Conservation (phyloP, 2,113 vertebrate species). For the Columbina picui region DNA sequence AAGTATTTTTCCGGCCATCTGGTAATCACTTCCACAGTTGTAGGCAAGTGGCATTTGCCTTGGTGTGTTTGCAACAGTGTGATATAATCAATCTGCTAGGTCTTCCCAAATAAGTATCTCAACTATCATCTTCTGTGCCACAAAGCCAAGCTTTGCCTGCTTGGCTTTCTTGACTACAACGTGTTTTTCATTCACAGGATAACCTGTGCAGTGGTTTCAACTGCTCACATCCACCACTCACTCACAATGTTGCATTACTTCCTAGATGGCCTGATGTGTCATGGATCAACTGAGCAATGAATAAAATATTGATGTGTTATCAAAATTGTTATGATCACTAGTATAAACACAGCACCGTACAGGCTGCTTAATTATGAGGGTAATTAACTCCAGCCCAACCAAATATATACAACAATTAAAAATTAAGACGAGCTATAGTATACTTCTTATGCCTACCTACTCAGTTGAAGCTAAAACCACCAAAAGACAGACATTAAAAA, state of each 20-base stretch:
- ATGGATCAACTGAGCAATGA: neutral
- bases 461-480: neutral
- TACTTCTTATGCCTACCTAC: neutral
- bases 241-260: neutral
- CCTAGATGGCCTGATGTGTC: neutral
- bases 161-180: neutral
- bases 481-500: neutral
- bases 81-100: neutral
- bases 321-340: neutral
- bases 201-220: neutral
- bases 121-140: neutral
- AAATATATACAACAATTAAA: neutral
- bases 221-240: rapidly evolving
- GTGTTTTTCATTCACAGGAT: neutral
- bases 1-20: rapidly evolving
- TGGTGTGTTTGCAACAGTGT: neutral
- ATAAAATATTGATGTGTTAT: neutral
- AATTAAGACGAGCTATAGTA: neutral
- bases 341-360: neutral
- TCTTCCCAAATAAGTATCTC: neutral
- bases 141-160: neutral
- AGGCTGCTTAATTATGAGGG: neutral
- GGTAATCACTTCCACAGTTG: neutral
- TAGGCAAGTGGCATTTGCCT: neutral
- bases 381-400: neutral